Evolutionary conservation across 2,797 vertebrate species (phyloP).

Genomic region (Lacerta viridis): DNA sequence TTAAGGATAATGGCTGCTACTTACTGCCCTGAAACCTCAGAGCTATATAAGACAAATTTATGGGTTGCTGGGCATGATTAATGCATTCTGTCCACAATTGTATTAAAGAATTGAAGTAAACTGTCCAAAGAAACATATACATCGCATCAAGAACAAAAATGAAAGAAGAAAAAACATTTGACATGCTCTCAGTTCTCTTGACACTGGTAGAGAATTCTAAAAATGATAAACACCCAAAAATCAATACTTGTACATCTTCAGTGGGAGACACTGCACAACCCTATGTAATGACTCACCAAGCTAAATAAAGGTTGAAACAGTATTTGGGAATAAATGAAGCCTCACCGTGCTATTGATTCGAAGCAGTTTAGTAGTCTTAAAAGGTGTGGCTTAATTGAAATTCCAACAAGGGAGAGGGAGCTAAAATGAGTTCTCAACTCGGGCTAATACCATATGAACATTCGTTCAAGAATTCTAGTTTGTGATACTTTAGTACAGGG

Average conservation of each 20-base stretch:
- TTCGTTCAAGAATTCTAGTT: conserved; percentile 34
- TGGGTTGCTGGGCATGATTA: conserved; percentile 67
- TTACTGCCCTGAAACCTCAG: conserved; percentile 66
- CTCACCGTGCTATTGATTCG: conserved; percentile 46
- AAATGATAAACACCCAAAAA: conserved; percentile 67
- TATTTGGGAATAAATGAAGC: conserved; percentile 52
- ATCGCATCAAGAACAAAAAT: conserved; percentile 71
- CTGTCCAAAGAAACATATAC: conserved; percentile 59
- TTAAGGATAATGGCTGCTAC: conserved; percentile 66
- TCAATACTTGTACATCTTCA: conserved; percentile 71
- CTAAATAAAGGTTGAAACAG: conserved; percentile 56
- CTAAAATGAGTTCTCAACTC: conserved; percentile 21
- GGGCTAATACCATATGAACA: conserved; percentile 5
- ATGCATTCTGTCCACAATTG: conserved; percentile 61
- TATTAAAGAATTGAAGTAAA: conserved; percentile 74
- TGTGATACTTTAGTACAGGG: conserved; percentile 1
- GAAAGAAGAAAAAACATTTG: conserved; percentile 59
- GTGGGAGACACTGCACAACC: conserved; percentile 61
- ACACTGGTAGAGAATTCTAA: conserved; percentile 61
- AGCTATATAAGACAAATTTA: conserved; percentile 53
- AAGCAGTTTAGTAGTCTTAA: conserved; percentile 54
- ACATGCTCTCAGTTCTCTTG: conserved; percentile 54
- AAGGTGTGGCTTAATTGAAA: conserved; percentile 47
- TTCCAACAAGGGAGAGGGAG: conserved; percentile 5
- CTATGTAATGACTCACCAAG: conserved; percentile 52